phyloP scores from a whole-genome alignment of 2,797 vertebrate species.

The Xiphorhynchus erythropygius region DNA sequence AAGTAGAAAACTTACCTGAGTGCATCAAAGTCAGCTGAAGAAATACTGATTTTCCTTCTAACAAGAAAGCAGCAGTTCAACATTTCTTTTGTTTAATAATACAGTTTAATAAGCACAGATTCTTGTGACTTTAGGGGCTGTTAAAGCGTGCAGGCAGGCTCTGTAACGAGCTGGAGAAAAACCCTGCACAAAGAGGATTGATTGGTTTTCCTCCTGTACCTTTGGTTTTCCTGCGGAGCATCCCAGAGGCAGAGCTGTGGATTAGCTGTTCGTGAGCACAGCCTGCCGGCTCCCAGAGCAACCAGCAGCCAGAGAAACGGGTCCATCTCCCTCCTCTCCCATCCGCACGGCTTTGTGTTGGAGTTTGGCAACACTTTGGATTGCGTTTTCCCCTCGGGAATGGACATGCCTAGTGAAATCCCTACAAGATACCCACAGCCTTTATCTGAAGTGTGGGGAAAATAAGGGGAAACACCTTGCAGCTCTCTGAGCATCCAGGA shows the following conservation, averaged over 20 bases:
- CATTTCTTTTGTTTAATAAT: neutral
- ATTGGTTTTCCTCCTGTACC: neutral
- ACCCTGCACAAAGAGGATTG: neutral
- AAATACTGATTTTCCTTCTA: neutral
- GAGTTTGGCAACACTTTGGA: neutral
- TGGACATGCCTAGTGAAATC: rapidly evolving
- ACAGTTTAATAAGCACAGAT: neutral
- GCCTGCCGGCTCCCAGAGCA: slow-evolving; percentile 22
- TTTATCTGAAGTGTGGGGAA: neutral
- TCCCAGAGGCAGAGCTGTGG: neutral
- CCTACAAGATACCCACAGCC: rapidly evolving
- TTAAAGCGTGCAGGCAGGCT: neutral
- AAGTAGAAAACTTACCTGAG: neutral
- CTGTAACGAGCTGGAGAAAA: neutral
- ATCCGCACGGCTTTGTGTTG: rapidly evolving
- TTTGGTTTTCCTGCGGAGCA: neutral
- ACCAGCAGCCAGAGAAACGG: neutral
- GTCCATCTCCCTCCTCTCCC: neutral
- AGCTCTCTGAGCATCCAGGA: neutral
- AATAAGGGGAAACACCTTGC: rapidly evolving
- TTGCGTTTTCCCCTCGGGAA: neutral
- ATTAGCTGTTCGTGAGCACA: slow-evolving; percentile 59
- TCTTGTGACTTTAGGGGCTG: neutral
- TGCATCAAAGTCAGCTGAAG: neutral
- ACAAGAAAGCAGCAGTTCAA: neutral